Evolutionary conservation across 2,888 invertebrate genomes (phyloP).

Genomic region (Acrobasis repandana): DNA sequence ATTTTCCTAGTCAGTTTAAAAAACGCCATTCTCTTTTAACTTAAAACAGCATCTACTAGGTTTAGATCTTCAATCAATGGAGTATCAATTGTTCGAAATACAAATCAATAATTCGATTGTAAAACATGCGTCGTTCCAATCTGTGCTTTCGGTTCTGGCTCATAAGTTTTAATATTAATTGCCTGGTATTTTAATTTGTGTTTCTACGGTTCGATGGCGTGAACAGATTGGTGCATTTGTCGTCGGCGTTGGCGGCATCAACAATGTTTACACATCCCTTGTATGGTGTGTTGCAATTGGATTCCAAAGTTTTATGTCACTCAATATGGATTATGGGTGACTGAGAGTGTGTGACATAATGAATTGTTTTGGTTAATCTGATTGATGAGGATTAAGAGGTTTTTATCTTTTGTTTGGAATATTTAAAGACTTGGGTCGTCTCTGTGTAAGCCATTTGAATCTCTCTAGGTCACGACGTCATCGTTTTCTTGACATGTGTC

Average conservation of each 20-base stretch:
- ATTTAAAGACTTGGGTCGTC: too few species aligned
- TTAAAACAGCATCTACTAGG: neutral
- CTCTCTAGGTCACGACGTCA: too few species aligned
- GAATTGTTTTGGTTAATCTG: constrained; percentile 14
- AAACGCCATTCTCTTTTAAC: constrained; percentile 14
- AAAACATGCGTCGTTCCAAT: constrained; percentile 8
- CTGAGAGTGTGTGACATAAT: constrained; percentile 3
- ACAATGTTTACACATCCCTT: constrained; percentile 18
- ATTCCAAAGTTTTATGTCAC: constrained; percentile 14
- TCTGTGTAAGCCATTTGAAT: too few species aligned
- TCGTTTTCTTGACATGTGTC: too few species aligned
- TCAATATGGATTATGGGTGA: constrained; percentile 5
- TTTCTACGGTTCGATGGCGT: constrained; percentile 5
- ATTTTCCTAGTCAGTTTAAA: neutral
- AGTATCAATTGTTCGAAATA: constrained; percentile 21
- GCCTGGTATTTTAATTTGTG: neutral
- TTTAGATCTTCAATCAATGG: constrained; percentile 14
- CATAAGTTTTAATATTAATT: constrained; percentile 12
- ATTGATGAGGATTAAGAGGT: constrained; percentile 4
- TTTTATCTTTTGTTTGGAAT: neutral
- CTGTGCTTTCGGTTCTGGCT: neutral
- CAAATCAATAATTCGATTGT: constrained; percentile 19
- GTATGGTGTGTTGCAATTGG: constrained; percentile 13
- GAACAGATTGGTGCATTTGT: constrained; percentile 15
- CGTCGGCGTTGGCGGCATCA: neutral